phyloP scores from a whole-genome alignment of 2,113 vertebrate species.

The Pogona vitticeps region DNA sequence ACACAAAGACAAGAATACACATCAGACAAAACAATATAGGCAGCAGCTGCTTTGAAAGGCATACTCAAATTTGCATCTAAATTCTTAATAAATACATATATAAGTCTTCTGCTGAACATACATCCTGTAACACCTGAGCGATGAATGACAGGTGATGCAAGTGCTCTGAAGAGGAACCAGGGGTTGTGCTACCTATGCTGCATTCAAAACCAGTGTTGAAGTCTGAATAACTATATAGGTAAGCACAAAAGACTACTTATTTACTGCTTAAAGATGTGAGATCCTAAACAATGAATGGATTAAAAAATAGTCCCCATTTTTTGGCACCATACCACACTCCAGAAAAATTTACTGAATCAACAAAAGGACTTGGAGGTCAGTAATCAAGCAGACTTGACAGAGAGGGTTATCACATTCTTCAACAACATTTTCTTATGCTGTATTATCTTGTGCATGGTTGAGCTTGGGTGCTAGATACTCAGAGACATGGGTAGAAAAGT shows the following conservation, averaged over 20 bases:
- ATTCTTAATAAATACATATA: constrained; percentile 54
- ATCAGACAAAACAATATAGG: constrained; percentile 49
- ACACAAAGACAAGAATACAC: constrained; percentile 44
- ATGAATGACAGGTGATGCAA: constrained; percentile 19
- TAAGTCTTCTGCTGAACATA: background rate
- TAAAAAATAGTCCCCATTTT: background rate
- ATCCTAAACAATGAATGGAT: background rate
- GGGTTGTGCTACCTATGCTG: background rate
- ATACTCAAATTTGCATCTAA: constrained; percentile 38
- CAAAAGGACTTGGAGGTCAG: background rate
- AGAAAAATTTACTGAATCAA: background rate
- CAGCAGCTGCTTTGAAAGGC: constrained; percentile 55
- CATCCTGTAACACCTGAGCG: constrained; percentile 23
- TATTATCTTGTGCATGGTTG: background rate
- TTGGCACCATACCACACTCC: background rate
- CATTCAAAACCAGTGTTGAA: constrained; percentile 3
- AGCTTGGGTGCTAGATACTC: background rate
- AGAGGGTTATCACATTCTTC: background rate
- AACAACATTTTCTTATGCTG: background rate
- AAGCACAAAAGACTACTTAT: background rate
- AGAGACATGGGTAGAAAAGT: background rate
- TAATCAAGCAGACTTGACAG: background rate
- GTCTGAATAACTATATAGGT: background rate
- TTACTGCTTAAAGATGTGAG: background rate
- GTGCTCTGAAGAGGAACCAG: constrained; percentile 12